Conservation (phyloP, 2,888 invertebrate species). For the Baccha elongata region DNA sequence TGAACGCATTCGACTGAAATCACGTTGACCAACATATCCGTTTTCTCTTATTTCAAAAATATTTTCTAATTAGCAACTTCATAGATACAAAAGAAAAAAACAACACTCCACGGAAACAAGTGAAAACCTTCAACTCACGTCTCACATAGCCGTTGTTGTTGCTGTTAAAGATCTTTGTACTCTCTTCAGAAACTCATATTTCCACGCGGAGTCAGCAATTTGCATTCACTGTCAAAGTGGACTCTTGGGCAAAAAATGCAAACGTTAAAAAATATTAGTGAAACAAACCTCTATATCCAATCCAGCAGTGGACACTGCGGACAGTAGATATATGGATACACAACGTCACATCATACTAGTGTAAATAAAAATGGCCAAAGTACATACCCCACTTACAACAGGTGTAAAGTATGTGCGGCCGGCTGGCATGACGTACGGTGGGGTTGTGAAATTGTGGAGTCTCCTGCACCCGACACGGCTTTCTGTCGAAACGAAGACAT, state of each 20-base stretch:
- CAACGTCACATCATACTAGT: constrained; percentile 32
- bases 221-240: constrained; percentile 47
- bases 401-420: constrained; percentile 39
- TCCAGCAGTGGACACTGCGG: neutral
- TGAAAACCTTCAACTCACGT: constrained; percentile 25
- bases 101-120: constrained; percentile 29
- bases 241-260: constrained; percentile 47
- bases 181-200: constrained; percentile 44
- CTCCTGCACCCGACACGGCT: constrained; percentile 34
- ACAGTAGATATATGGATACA: constrained; percentile 7
- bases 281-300: constrained; percentile 10
- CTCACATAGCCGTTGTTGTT: neutral
- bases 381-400: constrained; percentile 56
- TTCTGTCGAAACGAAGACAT: constrained; percentile 63
- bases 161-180: constrained; percentile 25
- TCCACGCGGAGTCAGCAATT: constrained; percentile 42
- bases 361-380: constrained; percentile 47
- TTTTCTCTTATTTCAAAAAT: constrained; percentile 54
- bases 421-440: no score
- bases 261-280: constrained; percentile 10
- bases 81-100: constrained; percentile 16
- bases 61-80: constrained; percentile 62
- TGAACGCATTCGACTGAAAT: constrained; percentile 36
- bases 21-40: constrained; percentile 40
- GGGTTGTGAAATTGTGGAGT: no score